Base-by-base conservation (phyloP, 1,140 invertebrate genomes). In the Homarus americanus region DNA sequence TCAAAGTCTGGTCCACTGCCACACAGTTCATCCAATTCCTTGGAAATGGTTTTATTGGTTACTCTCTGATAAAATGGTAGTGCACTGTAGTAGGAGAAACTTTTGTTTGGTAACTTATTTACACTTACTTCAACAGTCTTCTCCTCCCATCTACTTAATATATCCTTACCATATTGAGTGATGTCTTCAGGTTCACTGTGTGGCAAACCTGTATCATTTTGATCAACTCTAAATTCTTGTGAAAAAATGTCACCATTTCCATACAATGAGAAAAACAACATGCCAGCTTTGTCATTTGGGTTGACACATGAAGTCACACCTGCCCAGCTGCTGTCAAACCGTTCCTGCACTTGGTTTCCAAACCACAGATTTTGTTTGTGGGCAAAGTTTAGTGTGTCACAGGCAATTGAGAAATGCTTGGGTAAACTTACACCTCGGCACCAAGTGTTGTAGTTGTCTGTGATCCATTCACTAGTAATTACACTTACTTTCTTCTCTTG, bases 301-400 rank as follows among this genome's bases (percentile, higher is more conserved):
- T 80, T 17, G 9, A 49, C 28, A 49, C 49, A 12, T 24, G 78
- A 44, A 28, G 41, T 17, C 12, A 80, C 36, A 80, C 78, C 78
- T 34, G 17, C 28, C 78, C 78, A 80, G 2, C 2, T n/a, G 12
- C 17, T 32, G 5, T 41, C 20, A 4, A 80, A 49, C 28, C 78
- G 20, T 0, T 80, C 78, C 10, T 34, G 28, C 9, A 80, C 78
- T 49, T 80, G 41, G 36, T 80, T 9, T 15, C 78, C 53, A 53
- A 80, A 80, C 78, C 78, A 80, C 15, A 80, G 78, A 28, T 49
- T n/a, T 32, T 80, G 78, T 53, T 28, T 49, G n/a, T 80, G 78
- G 20, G 40, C 78, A 53, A 79, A 80, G 41, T 80, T 49, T 32
- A 28, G 24, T 9, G 78, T 80, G n/a, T 80, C 78, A 15, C 32